Percentiles rank a stretch among this genome's conserved stretches.
phyloP scores from a whole-genome alignment of 92 coral and sea anemone species.

The Zoanthus sociatus region DNA sequence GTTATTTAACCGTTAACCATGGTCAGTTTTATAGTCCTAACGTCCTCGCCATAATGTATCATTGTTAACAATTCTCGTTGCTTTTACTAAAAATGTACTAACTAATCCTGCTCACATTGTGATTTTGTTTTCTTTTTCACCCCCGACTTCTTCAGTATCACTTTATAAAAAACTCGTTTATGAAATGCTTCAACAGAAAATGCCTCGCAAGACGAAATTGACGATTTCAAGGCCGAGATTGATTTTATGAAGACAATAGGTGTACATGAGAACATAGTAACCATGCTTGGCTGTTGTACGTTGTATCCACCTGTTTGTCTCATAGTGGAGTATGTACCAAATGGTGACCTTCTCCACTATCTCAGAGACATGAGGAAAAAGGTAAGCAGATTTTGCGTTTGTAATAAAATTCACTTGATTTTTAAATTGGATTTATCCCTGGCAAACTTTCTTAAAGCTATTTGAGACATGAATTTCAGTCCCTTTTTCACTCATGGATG shows the following conservation, averaged over 20 bases:
- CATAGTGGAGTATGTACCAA: conserved; percentile 88
- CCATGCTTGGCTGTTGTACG: conserved; percentile 95
- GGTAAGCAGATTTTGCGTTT: conserved; percentile 48
- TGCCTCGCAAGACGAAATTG: conserved; percentile 82
- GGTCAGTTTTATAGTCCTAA: too few species aligned
- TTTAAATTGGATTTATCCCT: too few species aligned
- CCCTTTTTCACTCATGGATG: too few species aligned
- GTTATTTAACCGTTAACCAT: too few species aligned
- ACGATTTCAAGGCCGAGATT: conserved; percentile 91
- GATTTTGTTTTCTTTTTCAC: background rate
- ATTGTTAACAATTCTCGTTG: too few species aligned
- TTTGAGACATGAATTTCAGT: too few species aligned
- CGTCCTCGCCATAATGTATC: too few species aligned
- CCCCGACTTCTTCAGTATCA: background rate
- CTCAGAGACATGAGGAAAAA: conserved; percentile 81
- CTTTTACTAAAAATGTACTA: too few species aligned
- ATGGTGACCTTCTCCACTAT: conserved; percentile 86
- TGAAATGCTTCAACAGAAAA: conserved; percentile 59
- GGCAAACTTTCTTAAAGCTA: too few species aligned
- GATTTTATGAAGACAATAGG: conserved; percentile 95
- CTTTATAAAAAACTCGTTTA: too few species aligned
- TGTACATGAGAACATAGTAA: conserved; percentile 84
- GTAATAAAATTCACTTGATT: too few species aligned
- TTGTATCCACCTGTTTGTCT: conserved; percentile 88
- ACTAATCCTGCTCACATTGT: background rate